These are phyloP conservation scores for Erythrocercus mccallii DNA, from an alignment of 2,113 vertebrate species.

Conservation along the genomic window DNA sequence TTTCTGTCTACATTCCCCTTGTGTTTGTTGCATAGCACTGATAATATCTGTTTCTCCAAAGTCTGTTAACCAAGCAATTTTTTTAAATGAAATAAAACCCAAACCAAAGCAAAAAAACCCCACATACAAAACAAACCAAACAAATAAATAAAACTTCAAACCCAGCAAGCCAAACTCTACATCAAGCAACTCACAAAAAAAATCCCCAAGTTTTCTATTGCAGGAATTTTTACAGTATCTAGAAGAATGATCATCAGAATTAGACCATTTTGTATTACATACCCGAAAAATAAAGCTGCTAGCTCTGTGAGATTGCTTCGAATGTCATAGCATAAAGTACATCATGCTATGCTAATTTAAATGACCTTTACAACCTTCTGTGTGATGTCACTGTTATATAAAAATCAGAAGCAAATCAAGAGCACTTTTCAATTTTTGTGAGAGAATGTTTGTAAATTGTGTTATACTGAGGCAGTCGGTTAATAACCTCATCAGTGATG, in stretches of 20 bases:
- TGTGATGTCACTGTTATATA: not conserved
- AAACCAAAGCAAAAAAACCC: not conserved
- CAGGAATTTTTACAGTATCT: not conserved
- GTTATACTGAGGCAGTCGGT: not conserved
- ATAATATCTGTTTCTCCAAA: not conserved
- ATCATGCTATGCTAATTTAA: not conserved
- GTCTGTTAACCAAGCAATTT: not conserved
- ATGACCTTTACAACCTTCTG: not conserved
- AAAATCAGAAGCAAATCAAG: not conserved
- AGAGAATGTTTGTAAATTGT: not conserved
- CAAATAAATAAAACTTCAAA: not conserved
- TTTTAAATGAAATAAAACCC: fast-evolving
- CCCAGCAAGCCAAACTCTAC: not conserved
- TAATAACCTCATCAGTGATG: not conserved
- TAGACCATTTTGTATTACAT: not conserved
- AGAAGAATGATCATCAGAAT: not conserved
- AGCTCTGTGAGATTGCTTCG: not conserved
- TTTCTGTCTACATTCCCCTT: not conserved
- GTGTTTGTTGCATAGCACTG: not conserved
- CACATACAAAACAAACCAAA: not conserved
- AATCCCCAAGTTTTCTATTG: not conserved
- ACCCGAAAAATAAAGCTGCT: not conserved
- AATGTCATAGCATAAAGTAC: not conserved
- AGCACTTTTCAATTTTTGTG: not conserved
- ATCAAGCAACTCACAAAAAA: not conserved